Evolutionary conservation across 2,888 invertebrate species (phyloP).

Genomic region (Mesorhabditis spiculigera): DNA sequence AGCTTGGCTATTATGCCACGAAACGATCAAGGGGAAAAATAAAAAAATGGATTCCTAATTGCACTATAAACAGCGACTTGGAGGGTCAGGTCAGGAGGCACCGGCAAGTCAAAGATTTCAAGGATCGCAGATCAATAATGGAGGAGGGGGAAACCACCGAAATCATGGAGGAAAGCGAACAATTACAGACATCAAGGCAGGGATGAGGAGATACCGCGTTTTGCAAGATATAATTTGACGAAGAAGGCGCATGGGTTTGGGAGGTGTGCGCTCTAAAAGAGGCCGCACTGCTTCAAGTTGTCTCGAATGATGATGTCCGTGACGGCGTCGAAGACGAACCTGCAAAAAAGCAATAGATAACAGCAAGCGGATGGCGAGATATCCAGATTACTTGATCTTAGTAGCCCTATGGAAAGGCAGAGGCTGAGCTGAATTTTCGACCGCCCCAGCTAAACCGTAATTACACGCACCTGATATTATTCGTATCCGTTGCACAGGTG

Average conservation of each 20-base stretch:
- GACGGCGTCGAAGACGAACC: conserved; percentile 54
- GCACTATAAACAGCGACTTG: background rate
- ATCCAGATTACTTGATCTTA: no score
- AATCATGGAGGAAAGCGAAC: background rate
- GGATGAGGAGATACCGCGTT: background rate
- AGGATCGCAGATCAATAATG: background rate
- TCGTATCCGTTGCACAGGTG: conserved; percentile 46
- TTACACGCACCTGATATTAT: conserved; percentile 20
- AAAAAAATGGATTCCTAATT: background rate
- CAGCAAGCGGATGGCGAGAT: no score
- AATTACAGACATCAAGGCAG: background rate
- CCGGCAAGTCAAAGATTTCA: conserved; percentile 2
- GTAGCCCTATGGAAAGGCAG: no score
- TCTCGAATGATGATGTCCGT: conserved; percentile 52
- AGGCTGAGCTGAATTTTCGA: no score
- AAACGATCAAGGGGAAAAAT: conserved; percentile 1
- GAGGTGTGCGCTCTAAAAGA: conserved; percentile 21
- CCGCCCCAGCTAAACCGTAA: background rate
- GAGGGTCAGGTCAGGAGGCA: background rate
- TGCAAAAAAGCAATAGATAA: conserved; percentile 6
- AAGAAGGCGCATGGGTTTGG: background rate
- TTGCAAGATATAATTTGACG: background rate
- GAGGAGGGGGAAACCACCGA: no score
- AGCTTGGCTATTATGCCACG: background rate
- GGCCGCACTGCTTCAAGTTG: conserved; percentile 46